Conservation (phyloP, 2,113 vertebrate genomes). For the Chlorocebus sabaeus region DNA sequence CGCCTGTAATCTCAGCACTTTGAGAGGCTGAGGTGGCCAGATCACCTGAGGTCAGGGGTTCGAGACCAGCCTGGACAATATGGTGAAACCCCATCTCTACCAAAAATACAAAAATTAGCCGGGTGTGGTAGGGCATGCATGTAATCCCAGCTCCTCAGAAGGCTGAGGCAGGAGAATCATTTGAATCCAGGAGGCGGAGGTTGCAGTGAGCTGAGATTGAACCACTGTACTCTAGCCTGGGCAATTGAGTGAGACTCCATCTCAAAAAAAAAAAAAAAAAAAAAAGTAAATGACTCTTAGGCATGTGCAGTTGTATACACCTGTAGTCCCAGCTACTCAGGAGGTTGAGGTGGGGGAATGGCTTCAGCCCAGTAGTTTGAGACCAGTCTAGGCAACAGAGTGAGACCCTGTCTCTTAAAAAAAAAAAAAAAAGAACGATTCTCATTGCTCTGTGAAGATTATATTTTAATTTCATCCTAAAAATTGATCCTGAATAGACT, state of each 20-base stretch:
- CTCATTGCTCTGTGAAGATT: background rate
- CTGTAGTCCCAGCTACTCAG: too few relatives aligned
- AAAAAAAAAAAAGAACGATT: background rate
- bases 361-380: too few relatives aligned
- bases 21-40: background rate
- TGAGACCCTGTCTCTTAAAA: too few relatives aligned
- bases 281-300: too few relatives aligned
- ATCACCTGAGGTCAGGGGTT: background rate
- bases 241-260: background rate
- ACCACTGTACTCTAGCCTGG: background rate
- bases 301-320: too few relatives aligned
- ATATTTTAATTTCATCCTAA: slow-evolving; percentile 4
- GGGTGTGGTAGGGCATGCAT: background rate
- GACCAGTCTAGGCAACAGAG: too few relatives aligned
- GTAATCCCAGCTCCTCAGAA: background rate
- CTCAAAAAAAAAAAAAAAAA: background rate
- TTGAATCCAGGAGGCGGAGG: background rate
- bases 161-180: background rate
- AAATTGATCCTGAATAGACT: background rate
- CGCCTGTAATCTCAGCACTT: background rate
- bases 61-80: background rate
- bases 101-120: background rate
- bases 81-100: background rate
- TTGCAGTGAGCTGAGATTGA: background rate
- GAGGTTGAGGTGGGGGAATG: too few relatives aligned